Percentiles rank a stretch among this genome's conserved stretches.
These are phyloP conservation scores for Pristis pectinata DNA, from an alignment of 2,797 vertebrate genomes.

Conservation along the genomic window DNA sequence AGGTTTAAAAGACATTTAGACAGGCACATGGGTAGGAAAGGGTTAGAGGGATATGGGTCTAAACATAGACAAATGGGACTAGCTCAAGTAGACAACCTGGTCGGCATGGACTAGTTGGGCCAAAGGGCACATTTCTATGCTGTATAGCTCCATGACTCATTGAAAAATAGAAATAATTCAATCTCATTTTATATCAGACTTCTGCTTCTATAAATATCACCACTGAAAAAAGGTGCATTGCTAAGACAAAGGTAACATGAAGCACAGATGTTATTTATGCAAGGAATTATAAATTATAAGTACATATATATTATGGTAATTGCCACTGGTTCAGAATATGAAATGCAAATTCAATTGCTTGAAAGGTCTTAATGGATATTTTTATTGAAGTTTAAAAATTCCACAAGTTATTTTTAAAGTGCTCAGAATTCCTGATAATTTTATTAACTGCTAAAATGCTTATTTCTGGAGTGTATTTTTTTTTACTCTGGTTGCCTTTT, in stretches of 20 bases:
- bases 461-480: background rate
- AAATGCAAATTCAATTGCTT: background rate
- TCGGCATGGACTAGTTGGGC: too few species aligned
- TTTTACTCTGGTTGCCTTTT: background rate
- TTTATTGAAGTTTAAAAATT: background rate
- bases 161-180: background rate
- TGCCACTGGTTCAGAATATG: background rate
- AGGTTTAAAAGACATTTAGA: too few species aligned
- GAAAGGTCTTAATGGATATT: background rate
- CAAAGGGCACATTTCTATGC: background rate
- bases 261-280: background rate
- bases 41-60: too few species aligned
- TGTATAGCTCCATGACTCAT: background rate
- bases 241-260: background rate
- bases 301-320: background rate
- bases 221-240: too few species aligned
- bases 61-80: too few species aligned
- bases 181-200: too few species aligned
- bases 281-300: background rate
- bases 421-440: background rate
- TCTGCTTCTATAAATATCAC: too few species aligned
- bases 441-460: background rate
- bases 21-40: too few species aligned
- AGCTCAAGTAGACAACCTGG: too few species aligned
- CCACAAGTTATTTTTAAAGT: background rate